Conservation (phyloP, 2,113 vertebrate species). For the Gambusia holbrooki region DNA sequence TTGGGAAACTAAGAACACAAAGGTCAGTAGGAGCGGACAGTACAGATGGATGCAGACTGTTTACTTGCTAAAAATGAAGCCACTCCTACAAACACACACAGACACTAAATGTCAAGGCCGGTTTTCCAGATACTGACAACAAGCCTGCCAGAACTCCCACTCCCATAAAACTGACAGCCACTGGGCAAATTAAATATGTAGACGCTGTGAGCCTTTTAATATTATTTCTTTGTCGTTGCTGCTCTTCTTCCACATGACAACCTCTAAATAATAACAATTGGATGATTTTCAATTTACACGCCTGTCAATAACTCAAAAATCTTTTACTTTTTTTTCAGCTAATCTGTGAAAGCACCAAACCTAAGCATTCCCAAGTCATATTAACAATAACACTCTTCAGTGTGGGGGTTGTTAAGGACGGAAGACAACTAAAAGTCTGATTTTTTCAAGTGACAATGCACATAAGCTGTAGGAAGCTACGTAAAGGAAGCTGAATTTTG, state of each 20-base stretch:
- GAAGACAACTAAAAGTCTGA: background rate
- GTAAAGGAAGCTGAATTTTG: no score
- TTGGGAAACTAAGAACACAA: conserved; percentile 42
- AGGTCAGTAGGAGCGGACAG: conserved; percentile 48
- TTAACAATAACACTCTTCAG: background rate
- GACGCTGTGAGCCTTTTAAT: conserved; percentile 30
- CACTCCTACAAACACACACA: conserved; percentile 14
- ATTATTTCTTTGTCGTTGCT: conserved; percentile 20
- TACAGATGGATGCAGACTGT: conserved; percentile 47
- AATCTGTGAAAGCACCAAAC: background rate
- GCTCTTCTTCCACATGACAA: background rate
- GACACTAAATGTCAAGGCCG: conserved; percentile 47
- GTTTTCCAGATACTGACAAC: background rate
- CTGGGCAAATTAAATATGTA: conserved; percentile 60
- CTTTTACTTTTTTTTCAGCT: background rate
- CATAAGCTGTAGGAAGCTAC: no score
- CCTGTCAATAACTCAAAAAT: background rate
- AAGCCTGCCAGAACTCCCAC: background rate
- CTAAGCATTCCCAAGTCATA: background rate
- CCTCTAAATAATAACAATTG: background rate
- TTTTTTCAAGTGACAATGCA: background rate
- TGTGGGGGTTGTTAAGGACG: background rate
- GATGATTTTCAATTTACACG: background rate
- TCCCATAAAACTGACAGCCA: conserved; percentile 27
- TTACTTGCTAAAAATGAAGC: conserved; percentile 39